Percentiles rank a stretch among this genome's conserved stretches.
Conservation (phyloP, 2,888 invertebrate species). For the Limenitis camilla region DNA sequence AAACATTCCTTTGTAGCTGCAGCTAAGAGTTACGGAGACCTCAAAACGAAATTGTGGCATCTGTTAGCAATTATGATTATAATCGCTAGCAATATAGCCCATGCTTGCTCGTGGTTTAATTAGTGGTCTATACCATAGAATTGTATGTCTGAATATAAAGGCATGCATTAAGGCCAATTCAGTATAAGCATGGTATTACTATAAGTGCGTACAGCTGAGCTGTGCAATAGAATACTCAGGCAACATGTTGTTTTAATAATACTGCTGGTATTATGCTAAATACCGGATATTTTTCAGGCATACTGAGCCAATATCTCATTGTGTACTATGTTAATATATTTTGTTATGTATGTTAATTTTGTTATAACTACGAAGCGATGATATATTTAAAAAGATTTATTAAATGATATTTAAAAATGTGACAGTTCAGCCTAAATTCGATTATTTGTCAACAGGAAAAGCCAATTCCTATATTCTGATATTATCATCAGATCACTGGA, state of each 20-base stretch:
- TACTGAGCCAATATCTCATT: too few species aligned
- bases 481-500: too few species aligned
- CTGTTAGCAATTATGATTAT: conserved; percentile 29
- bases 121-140: conserved; percentile 12
- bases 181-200: conserved; percentile 7
- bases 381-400: too few species aligned
- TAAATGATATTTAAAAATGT: too few species aligned
- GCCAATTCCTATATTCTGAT: too few species aligned
- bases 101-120: conserved; percentile 20
- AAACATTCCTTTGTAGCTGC: conserved; percentile 24
- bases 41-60: conserved; percentile 26
- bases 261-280: too few species aligned
- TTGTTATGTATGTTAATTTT: too few species aligned
- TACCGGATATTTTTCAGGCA: too few species aligned
- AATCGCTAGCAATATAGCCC: conserved; percentile 25
- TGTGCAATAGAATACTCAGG: not conserved
- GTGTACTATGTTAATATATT: too few species aligned
- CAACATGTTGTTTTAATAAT: not conserved
- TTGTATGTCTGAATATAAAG: conserved; percentile 12
- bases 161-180: conserved; percentile 10
- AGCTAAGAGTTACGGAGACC: conserved; percentile 20
- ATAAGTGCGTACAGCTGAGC: not conserved
- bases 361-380: too few species aligned
- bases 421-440: too few species aligned
- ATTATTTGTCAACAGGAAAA: too few species aligned